phyloP scores from a whole-genome alignment of 2,888 invertebrate genomes.

The Microctonus brassicae region DNA sequence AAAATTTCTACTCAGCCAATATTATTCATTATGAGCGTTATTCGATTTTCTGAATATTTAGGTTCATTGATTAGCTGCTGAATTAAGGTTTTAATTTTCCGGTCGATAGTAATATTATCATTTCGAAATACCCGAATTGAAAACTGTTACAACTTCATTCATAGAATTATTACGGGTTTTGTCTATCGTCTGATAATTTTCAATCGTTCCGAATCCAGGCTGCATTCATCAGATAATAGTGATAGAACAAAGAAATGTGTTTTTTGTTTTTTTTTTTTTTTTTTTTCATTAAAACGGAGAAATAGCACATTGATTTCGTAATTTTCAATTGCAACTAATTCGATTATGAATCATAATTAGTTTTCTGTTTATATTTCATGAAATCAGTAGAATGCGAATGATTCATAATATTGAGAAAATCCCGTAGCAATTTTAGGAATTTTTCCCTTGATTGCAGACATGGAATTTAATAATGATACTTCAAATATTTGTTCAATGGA shows the following conservation, averaged over 20 bases:
- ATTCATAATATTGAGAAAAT: not conserved
- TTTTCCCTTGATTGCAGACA: constrained; percentile 44
- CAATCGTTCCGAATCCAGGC: constrained; percentile 35
- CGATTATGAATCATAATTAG: too few relatives aligned
- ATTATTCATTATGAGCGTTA: not conserved
- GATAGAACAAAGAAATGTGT: not conserved
- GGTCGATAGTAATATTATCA: not conserved
- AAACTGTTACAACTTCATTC: not conserved
- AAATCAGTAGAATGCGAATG: not conserved
- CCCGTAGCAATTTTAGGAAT: constrained; percentile 5
- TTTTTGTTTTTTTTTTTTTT: too few relatives aligned
- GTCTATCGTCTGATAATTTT: not conserved
- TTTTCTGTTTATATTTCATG: too few relatives aligned
- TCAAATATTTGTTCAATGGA: constrained; percentile 28
- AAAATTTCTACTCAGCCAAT: not conserved
- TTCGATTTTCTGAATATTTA: not conserved
- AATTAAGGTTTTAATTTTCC: not conserved
- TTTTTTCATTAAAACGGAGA: too few relatives aligned
- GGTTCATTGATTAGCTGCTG: not conserved
- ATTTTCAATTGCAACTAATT: too few relatives aligned
- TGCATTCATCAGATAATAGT: constrained; percentile 28
- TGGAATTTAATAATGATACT: constrained; percentile 37
- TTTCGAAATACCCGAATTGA: not conserved
- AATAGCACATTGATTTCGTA: not conserved
- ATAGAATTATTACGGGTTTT: not conserved